Evolutionary conservation across 2,888 invertebrate species (phyloP), one percentile per base, ranked within the genome.

Genomic region (Protophormia terraenovae): DNA sequence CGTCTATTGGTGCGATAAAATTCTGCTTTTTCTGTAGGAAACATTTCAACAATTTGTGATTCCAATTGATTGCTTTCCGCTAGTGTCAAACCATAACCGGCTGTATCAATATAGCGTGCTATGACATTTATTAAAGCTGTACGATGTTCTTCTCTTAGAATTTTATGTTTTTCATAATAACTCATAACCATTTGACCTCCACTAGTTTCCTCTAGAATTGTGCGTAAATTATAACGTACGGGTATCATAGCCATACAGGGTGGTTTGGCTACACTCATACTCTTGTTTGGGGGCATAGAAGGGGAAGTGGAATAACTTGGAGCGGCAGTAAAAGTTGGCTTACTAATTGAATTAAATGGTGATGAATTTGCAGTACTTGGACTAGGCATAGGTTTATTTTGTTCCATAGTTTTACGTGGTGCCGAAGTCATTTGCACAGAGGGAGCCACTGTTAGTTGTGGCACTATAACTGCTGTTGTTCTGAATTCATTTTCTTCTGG

Each of bases 1-100:
- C 85, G 58, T 66, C 64, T 78, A n/a, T 82, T 78, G 10, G 82
- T 85, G 16, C 85, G 78, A 79, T 85, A 85, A 45, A 79, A 85
- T 45, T 85, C 85, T 0, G 53, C 69, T 5, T 71, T 69, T 75
- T 85, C 85, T 10, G 85, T 75, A 24, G 85, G 85, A 71, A 85
- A 85, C 58, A 85, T 16, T 6, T 85, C 75, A 4, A 85, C 69
- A 50, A 85, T 85, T 79, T 85, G 85, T 0, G 19, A 19, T 41
- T 85, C 85, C 41, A 85, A 3, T 64, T 82, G 73, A 19, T 69
- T 82, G 16, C 82, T 80, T 47, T 85, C 78, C 10, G 78, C 27
- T 12, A 85, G 8, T 0, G 82, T 50, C 1, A 45, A 50, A 12
- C 27, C 45, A 10, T 78, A 82, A 38, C 79, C 64, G 1, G 78